Base-by-base conservation (phyloP, 2,113 vertebrate species). In the Erythrocebus patas region DNA sequence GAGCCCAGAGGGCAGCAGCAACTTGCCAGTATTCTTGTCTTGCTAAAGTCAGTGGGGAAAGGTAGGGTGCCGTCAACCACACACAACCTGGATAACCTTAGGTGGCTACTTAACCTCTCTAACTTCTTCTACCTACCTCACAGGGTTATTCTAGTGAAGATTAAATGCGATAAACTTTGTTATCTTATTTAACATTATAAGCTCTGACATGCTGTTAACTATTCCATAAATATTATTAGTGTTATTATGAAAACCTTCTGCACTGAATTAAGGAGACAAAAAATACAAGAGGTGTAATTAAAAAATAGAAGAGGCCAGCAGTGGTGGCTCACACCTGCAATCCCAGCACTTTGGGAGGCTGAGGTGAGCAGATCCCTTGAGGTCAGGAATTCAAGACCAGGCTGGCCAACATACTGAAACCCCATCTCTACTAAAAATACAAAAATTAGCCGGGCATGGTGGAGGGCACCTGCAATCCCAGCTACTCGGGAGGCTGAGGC, bases 1-100 rank as follows among this genome's bases (percentile, higher is more conserved):
- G 23, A n/a, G 61, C 13, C 6, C 0, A 20, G 38, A 0, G 1
- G 91, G 27, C n/a, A 30, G 64, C 48, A 50, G 40, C 6, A 17
- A 4, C 32, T n/a, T 78, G 35, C 66, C 20, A 5, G 30, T 6
- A 25, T 23, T 43, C 72, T 38, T 30, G 43, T 68, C 79, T 45
- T 48, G 35, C 52, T 27, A 35, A 25, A 16, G n/a, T 22, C 48
- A 17, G 8, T 17, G 59, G 59, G 79, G 57, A 43, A 12, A 45
- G 66, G 57, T 13, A 13, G 52, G 52, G 57, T 10, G 32, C 7
- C 0, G 2, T 20, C 70, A 52, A 8, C 20, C n/a, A 25, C 32
- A 20, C 17, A 1, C n/a, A 27, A n/a, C 50, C 59, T 8, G 10
- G 8, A 2, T 14, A 23, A 6, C 35, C 23, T 13, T 0, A 23